Conservation (phyloP, 2,797 vertebrate genomes). For the Lagodon rhomboides region DNA sequence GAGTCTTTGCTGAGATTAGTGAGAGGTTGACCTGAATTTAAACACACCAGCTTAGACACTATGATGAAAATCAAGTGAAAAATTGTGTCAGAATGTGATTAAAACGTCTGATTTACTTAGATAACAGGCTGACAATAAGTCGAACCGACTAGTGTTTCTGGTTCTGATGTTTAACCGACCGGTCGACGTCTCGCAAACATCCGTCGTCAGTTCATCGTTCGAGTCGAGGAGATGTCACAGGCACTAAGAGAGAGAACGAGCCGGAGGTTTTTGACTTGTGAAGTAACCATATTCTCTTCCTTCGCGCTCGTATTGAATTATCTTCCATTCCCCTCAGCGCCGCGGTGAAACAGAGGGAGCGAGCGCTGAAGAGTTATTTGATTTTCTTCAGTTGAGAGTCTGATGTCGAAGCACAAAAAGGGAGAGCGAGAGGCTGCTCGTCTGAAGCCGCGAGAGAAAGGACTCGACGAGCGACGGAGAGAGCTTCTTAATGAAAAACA, state of each 20-base stretch:
- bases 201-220: neutral
- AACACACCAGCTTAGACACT: too few species aligned
- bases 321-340: conserved; percentile 1
- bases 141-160: too few species aligned
- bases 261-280: neutral
- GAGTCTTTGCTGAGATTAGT: too few species aligned
- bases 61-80: too few species aligned
- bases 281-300: conserved; percentile 11
- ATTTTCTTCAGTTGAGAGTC: conserved; percentile 30
- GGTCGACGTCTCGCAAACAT: too few species aligned
- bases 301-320: conserved; percentile 10
- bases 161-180: too few species aligned
- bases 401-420: conserved; percentile 32
- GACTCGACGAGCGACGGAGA: neutral
- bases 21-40: too few species aligned
- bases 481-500: conserved; percentile 12
- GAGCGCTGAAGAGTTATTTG: conserved; percentile 15
- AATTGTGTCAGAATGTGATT: too few species aligned
- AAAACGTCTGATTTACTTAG: too few species aligned
- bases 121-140: too few species aligned
- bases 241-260: neutral
- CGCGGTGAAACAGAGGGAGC: conserved; percentile 10
- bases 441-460: conserved; percentile 22
- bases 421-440: neutral
- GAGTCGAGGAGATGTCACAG: neutral